Base-by-base conservation (phyloP, 2,888 invertebrate genomes). In the Unio delphinus region DNA sequence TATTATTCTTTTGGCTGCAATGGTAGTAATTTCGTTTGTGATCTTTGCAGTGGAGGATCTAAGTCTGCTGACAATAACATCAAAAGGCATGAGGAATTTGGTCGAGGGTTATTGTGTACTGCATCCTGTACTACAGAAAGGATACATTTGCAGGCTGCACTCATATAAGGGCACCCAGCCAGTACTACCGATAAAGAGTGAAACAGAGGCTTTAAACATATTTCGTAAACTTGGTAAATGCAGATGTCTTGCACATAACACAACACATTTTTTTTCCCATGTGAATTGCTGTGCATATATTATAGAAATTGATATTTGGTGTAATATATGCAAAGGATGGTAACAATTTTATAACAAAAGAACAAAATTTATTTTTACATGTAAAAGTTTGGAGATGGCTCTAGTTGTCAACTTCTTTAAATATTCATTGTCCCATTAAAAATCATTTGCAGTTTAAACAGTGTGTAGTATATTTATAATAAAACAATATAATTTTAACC, bases 11-110 rank as follows among this genome's bases (percentile, higher is more conserved):
- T 59, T 59, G n/a, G 59, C 23, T 59, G n/a, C 26, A 26, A 26
- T 59, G 59, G 2, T 59, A 59, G n/a, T 59, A 23, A 23, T 23
- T 59, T 59, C 11, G 18, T 59, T n/a, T 59, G 15, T 23, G n/a
- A 59, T 23, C 26, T 23, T 23, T 59, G 63, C 80, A 89, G 89
- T 89, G 70, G 83, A 87, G 70, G 88, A 89, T 45, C 74, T 89
- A 55, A 89, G 89, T 72, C 70, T 86, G n/a, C 70, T 89, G 70
- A 87, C 89, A 23, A 87, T 89, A 20, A 81, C 86, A 63, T 89
- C 89, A n/a, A 89, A 89, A 74, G 73, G 80, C 8, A 82, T 89
- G 83, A 80, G 89, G 62, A 88, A 89, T 74, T 62, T 86, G 30
- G 80, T 87, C 20, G 89, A 89, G 77, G 82, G 85, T 11, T 89